Evolutionary conservation across 2,113 vertebrate species (phyloP).

Genomic region (Cololabis saira): DNA sequence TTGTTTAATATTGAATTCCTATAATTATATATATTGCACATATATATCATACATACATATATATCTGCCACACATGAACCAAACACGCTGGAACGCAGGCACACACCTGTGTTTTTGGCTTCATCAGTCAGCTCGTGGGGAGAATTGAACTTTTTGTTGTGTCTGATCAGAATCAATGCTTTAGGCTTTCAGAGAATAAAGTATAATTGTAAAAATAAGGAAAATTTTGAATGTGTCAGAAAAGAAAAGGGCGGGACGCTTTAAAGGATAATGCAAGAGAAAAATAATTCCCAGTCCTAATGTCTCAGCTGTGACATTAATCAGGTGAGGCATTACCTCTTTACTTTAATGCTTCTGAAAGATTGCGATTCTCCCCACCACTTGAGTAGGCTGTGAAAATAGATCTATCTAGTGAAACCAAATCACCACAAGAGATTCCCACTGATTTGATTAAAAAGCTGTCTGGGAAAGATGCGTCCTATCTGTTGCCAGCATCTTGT

Average conservation of each 20-base stretch:
- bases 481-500: constrained; percentile 14
- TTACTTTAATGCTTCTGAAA: constrained; percentile 49
- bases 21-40: constrained; percentile 31
- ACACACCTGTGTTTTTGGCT: constrained; percentile 2
- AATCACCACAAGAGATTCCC: constrained; percentile 32
- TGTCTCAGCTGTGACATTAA: constrained; percentile 36
- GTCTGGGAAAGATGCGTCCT: constrained; percentile 25
- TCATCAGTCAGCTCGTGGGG: constrained; percentile 7
- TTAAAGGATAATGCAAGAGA: not conserved
- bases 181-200: constrained; percentile 14
- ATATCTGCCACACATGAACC: constrained; percentile 6
- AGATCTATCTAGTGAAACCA: constrained; percentile 28
- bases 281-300: constrained; percentile 1
- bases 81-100: constrained; percentile 2
- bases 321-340: constrained; percentile 42
- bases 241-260: not conserved
- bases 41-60: too few relatives aligned
- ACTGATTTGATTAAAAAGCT: constrained; percentile 58
- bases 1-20: constrained; percentile 23
- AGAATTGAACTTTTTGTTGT: constrained; percentile 8
- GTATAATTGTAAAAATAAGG: not conserved
- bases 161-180: not conserved
- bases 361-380: constrained; percentile 21
- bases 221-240: not conserved
- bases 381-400: constrained; percentile 36